Evolutionary conservation across 2,888 invertebrate species (phyloP), one percentile per base, ranked within the genome.

Genomic region (Eristalis arbustorum): DNA sequence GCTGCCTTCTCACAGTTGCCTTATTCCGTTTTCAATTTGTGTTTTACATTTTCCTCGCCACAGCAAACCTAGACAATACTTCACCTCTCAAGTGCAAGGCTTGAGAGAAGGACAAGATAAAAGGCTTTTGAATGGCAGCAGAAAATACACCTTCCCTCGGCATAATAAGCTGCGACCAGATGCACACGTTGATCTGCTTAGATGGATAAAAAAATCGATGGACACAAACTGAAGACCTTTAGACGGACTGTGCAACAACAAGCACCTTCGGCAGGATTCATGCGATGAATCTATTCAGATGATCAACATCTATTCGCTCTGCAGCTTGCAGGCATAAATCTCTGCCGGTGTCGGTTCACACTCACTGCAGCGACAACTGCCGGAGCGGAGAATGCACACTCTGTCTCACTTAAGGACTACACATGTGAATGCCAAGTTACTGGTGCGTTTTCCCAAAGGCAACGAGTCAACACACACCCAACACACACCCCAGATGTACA

Each of bases 401-500:
- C 2, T 23, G 28, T 22, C 25, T 34, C 31, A 23, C 34, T 23
- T 37, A 40, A 59, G 69, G 69, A 40, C 23, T 25, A 25, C n/a
- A 61, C 34, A 62, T 28, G 23, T 57, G 18, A 5, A 23, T 2
- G 3, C 23, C 4, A 13, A 23, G 22, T 10, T 8, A 62, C n/a
- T 8, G 10, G 14, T 34, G 49, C n/a, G 0, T 22, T 42, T n/a
- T 10, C 42, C 13, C 23, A 28, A 62, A 66, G 72, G 66, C 31
- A 42, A 71, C 71, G 71, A 78, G 66, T 78, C 71, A 42, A 57
- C 64, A 14, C 34, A 31, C 10, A 31, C 18, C 3, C 14, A n/a
- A 14, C 34, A 31, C 10, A 31, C 18, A 2, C n/a, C 4, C n/a
- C n/a, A 18, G 6, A 18, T n/a, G 49, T 18, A 3, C 2, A 40